Percentiles rank a stretch among this genome's conserved stretches.
These are phyloP conservation scores for Diceros bicornis DNA, from an alignment of 2,797 vertebrate species.

Conservation along the genomic window DNA sequence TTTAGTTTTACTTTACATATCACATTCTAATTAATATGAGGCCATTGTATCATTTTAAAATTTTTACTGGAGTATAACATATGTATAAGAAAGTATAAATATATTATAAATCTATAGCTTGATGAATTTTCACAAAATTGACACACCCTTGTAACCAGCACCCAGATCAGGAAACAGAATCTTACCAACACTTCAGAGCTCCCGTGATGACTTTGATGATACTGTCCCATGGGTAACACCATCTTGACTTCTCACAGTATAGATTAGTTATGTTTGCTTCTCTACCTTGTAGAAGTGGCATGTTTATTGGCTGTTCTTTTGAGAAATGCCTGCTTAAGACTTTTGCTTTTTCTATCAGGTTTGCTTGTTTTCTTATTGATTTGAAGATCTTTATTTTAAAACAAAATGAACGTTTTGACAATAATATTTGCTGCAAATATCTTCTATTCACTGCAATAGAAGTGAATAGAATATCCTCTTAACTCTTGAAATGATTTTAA, in stretches of 20 bases:
- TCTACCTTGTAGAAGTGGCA: not conserved
- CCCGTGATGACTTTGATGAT: too few relatives aligned
- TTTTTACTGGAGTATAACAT: not conserved
- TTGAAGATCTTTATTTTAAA: not conserved
- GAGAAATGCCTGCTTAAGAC: not conserved
- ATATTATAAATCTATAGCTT: not conserved
- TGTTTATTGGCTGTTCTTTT: not conserved
- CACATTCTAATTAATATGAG: too few relatives aligned
- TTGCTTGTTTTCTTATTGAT: not conserved
- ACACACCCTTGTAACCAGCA: not conserved
- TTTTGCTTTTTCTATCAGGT: not conserved
- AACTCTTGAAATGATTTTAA: not conserved
- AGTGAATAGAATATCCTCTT: too few relatives aligned
- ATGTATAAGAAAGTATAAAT: not conserved
- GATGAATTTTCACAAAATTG: not conserved
- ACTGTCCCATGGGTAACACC: too few relatives aligned
- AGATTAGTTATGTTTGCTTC: not conserved
- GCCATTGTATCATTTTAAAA: not conserved
- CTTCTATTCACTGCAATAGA: too few relatives aligned
- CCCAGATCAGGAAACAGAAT: not conserved
- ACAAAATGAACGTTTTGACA: not conserved
- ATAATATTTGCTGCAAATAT: too few relatives aligned
- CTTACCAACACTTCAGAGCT: not conserved
- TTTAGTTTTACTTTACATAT: not conserved
- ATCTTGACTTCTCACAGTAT: not conserved